Evolutionary conservation across 2,113 vertebrate genomes (phyloP).

Genomic region (Marcusenius ussheri): DNA sequence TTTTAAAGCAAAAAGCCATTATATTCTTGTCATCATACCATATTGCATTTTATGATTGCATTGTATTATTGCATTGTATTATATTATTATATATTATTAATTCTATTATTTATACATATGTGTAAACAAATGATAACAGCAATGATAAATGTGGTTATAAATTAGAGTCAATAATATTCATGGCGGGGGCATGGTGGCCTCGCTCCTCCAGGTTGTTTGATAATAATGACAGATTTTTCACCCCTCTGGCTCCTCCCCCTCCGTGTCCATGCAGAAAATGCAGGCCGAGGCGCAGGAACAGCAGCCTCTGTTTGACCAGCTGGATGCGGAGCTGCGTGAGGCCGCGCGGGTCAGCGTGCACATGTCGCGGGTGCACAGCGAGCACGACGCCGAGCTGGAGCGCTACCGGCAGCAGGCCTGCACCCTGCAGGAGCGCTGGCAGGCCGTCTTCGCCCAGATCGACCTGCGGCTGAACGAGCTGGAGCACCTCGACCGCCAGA

Average conservation of each 20-base stretch:
- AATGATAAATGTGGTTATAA: neutral
- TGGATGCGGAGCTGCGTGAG: constrained; percentile 76
- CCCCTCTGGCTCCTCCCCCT: neutral
- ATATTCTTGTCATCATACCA: too few species aligned
- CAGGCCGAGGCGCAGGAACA: constrained; percentile 69
- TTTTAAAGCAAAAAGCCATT: too few species aligned
- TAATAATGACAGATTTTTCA: neutral
- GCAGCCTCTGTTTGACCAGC: constrained; percentile 70
- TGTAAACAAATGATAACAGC: neutral
- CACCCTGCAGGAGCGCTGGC: constrained; percentile 85
- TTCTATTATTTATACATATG: too few species aligned
- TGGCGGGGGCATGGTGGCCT: neutral
- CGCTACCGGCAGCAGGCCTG: constrained; percentile 73
- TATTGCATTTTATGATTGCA: neutral
- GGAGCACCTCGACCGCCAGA: constrained; percentile 84
- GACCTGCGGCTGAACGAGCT: constrained; percentile 81
- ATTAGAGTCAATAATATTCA: neutral
- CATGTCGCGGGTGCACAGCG: constrained; percentile 75
- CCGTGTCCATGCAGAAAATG: constrained; percentile 62
- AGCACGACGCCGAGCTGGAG: constrained; percentile 81
- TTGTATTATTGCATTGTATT: too few species aligned
- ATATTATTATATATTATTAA: too few species aligned
- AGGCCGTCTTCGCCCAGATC: constrained; percentile 71
- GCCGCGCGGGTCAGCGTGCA: constrained; percentile 72
- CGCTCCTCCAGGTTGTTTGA: neutral